Percentiles rank a stretch among this genome's conserved stretches.
Conservation (phyloP, 1,140 invertebrate genomes). For the Drosophila pseudoananassae region DNA sequence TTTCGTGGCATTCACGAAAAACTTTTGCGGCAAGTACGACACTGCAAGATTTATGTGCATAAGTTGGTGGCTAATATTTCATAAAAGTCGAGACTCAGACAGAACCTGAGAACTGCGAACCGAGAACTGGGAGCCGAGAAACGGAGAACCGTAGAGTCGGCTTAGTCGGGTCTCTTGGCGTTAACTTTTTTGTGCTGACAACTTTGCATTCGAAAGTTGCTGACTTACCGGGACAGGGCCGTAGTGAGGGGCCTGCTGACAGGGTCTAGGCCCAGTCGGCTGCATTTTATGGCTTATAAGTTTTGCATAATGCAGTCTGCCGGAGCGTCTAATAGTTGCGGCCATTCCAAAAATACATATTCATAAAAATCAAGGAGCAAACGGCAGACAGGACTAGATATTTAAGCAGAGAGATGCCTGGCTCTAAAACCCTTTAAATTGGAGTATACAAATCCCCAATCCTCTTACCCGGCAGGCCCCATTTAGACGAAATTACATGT, state of each 20-base stretch:
- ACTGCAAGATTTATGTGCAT: conserved; percentile 59
- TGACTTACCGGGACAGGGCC: conserved; percentile 32
- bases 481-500: conserved; percentile 47
- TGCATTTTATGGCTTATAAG: conserved; percentile 60
- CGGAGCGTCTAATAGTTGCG: conserved; percentile 53
- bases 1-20: conserved; percentile 28
- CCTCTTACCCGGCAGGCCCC: neutral
- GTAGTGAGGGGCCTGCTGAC: neutral
- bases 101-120: conserved; percentile 21
- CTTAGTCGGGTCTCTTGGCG: conserved; percentile 26
- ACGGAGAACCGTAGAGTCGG: conserved; percentile 18
- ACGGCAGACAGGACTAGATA: neutral
- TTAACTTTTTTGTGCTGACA: conserved; percentile 55
- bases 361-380: neutral
- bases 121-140: conserved; percentile 13
- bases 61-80: conserved; percentile 61
- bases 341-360: conserved; percentile 28
- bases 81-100: conserved; percentile 60
- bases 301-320: conserved; percentile 57
- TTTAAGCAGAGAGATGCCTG: neutral
- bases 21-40: conserved; percentile 33
- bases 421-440: neutral
- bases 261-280: conserved; percentile 35
- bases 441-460: conserved; percentile 1
- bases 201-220: conserved; percentile 56